phyloP scores from a whole-genome alignment of 2,888 invertebrate genomes.

The Lasioglossum morio region DNA sequence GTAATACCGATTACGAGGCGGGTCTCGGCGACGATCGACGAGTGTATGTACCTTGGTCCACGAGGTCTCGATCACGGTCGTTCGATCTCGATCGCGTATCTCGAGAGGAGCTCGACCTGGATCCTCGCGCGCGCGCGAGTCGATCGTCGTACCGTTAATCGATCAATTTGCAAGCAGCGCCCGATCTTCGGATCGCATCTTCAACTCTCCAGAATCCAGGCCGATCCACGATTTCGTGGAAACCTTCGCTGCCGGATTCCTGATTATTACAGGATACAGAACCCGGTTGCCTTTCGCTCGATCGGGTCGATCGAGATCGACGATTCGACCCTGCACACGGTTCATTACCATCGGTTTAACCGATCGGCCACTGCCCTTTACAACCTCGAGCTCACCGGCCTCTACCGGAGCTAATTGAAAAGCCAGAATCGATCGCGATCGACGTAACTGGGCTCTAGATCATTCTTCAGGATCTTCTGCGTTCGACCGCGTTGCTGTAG shows the following conservation, averaged over 20 bases:
- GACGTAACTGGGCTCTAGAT: background rate
- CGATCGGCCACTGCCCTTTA: background rate
- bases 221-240: slow-evolving; percentile 22
- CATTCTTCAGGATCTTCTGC: too few species aligned
- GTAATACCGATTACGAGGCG: slow-evolving; percentile 12
- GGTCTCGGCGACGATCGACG: background rate
- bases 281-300: background rate
- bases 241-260: background rate
- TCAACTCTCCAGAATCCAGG: slow-evolving; percentile 27
- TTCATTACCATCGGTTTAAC: slow-evolving; percentile 34
- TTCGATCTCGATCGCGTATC: slow-evolving; percentile 48
- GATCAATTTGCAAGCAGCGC: slow-evolving; percentile 70
- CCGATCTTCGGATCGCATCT: slow-evolving; percentile 36
- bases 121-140: slow-evolving; percentile 31
- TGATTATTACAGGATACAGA: slow-evolving; percentile 44
- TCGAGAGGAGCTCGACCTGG: slow-evolving; percentile 41
- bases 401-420: background rate
- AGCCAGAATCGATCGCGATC: background rate
- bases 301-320: slow-evolving; percentile 44
- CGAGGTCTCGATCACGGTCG: background rate
- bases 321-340: slow-evolving; percentile 32
- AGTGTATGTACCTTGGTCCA: background rate
- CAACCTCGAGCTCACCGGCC: background rate
- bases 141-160: slow-evolving; percentile 74
- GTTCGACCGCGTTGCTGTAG: too few species aligned